Evolutionary conservation across 2,888 invertebrate genomes (phyloP).

Genomic region (Nesidiocoris tenuis): DNA sequence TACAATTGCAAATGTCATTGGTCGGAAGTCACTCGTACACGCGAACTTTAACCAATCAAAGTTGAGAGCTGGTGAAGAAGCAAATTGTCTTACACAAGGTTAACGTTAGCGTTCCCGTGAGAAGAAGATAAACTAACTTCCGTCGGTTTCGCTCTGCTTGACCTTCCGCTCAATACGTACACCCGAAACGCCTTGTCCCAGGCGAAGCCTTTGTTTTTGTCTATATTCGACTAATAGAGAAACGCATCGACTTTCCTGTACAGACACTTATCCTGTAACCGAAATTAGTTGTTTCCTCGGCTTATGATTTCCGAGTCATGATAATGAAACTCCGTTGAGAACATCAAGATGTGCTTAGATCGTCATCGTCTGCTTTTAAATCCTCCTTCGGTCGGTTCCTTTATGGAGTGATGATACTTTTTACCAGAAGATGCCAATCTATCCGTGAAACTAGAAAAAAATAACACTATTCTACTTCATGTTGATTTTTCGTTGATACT

Average conservation of each 20-base stretch:
- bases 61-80: not conserved
- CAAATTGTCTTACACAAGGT: slow-evolving; percentile 26
- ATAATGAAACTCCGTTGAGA: too few species aligned
- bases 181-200: not conserved
- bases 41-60: slow-evolving; percentile 18
- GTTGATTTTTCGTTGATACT: too few species aligned
- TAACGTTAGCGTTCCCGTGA: slow-evolving; percentile 18
- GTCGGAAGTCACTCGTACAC: slow-evolving; percentile 1
- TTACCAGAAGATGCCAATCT: too few species aligned
- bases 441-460: too few species aligned
- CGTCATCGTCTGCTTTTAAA: too few species aligned
- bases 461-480: too few species aligned
- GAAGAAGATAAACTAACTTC: slow-evolving; percentile 2
- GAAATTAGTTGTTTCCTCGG: not conserved
- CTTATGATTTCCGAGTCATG: too few species aligned
- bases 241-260: not conserved
- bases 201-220: not conserved
- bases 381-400: too few species aligned
- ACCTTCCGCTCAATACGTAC: not conserved
- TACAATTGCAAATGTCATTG: not conserved
- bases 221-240: not conserved
- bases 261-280: not conserved
- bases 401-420: too few species aligned
- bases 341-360: too few species aligned
- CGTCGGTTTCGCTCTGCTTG: slow-evolving; percentile 6